Evolutionary conservation across 2,113 vertebrate species (phyloP), one percentile per base, ranked within the genome.

Genomic region (Melospiza georgiana): DNA sequence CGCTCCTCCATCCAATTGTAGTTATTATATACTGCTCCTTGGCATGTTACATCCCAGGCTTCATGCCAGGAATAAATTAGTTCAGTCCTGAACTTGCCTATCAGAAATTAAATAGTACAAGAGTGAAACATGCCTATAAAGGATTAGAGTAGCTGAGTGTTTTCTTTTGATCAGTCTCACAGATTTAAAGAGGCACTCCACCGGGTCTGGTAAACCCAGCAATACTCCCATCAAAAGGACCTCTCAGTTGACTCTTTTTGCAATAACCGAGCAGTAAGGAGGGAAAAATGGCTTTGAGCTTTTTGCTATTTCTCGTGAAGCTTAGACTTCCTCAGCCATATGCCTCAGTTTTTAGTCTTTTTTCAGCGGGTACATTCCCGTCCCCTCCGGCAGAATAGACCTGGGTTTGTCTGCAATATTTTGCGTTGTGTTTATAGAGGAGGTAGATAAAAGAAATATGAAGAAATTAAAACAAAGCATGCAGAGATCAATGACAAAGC

Each of bases 51-150:
- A 75, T 93, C 92, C 37, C 54, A 90, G 95, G 83, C 85, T 90
- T 66, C 83, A 20, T 22, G 73, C 92, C 94, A 95, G 90, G 76
- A 89, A 80, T 94, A 95, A 96, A 95, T 96, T 96, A 97, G 85
- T 94, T 91, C 79, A 84, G 94, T 80, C 82, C 76, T 44, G 88
- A 96, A 95, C 63, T 75, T 63, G 71, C 76, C 90, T 58, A 92
- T 95, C 92, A 96, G 93, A 96, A 96, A 96, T 94, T 86, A 94
- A 96, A 89, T 33, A 73, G 68, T 83, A 95, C 68, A 84, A 68
- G 85, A 93, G 73, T 13, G 68, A 83, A 94, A 91, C 93, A 61
- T 8, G 75, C 79, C 85, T 69, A 71, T 94, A 90, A 97, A 97
- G 51, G 37, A 62, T 74, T 41, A 51, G 90, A 87, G 85, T 15